Conservation (phyloP, 2,113 vertebrate species). For the Pimephales promelas region DNA sequence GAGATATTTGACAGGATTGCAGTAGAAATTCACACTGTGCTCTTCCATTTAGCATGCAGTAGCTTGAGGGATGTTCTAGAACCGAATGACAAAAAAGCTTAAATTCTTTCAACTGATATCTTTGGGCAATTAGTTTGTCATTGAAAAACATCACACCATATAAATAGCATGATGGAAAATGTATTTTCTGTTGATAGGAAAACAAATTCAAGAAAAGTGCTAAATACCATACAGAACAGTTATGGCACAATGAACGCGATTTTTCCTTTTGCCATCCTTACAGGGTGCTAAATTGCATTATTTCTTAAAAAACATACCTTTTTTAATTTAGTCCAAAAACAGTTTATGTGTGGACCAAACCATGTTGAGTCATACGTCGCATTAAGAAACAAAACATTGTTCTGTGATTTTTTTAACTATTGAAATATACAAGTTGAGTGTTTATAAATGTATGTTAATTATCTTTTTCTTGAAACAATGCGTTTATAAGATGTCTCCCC, state of each 20-base stretch:
- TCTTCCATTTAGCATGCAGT: slow-evolving; percentile 69
- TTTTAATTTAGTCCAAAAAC: slow-evolving; percentile 64
- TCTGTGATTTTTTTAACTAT: slow-evolving; percentile 61
- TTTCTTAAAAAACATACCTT: slow-evolving; percentile 60
- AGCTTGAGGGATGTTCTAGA: slow-evolving; percentile 66
- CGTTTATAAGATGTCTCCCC: slow-evolving; percentile 60
- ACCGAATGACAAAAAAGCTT: slow-evolving; percentile 70
- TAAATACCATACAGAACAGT: slow-evolving; percentile 16
- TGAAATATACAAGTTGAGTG: slow-evolving; percentile 63
- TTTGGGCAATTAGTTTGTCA: slow-evolving; percentile 63
- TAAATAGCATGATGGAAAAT: not conserved
- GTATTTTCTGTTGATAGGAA: not conserved
- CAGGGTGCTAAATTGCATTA: slow-evolving; percentile 71
- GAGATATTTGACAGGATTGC: slow-evolving; percentile 34
- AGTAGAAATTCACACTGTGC: slow-evolving; percentile 44
- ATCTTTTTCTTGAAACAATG: slow-evolving; percentile 63
- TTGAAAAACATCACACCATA: slow-evolving; percentile 39
- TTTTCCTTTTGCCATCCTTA: slow-evolving; percentile 51
- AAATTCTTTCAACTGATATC: slow-evolving; percentile 68
- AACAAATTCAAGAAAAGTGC: not conserved
- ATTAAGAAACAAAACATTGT: slow-evolving; percentile 45
- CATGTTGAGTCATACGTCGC: slow-evolving; percentile 49
- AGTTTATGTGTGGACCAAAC: slow-evolving; percentile 70
- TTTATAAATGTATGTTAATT: slow-evolving; percentile 65
- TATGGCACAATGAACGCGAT: slow-evolving; percentile 53